Evolutionary conservation across 2,888 invertebrate genomes (phyloP).

Genomic region (Agonum fuliginosum): DNA sequence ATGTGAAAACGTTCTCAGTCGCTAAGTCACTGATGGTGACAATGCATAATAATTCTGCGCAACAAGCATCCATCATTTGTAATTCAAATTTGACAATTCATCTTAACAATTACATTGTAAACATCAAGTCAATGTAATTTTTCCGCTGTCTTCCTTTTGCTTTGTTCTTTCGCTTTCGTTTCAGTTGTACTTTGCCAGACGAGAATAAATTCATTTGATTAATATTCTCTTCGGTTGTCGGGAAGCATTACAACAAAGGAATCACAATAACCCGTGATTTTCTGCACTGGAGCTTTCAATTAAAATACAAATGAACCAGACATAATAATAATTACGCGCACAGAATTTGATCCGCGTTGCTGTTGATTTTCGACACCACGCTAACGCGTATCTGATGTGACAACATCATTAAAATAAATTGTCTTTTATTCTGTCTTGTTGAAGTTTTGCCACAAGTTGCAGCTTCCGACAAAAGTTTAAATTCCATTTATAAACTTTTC

Average conservation of each 20-base stretch:
- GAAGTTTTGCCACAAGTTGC: neutral
- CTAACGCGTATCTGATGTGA: neutral
- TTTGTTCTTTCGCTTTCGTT: conserved; percentile 13
- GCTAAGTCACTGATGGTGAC: no score
- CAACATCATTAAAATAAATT: conserved; percentile 42
- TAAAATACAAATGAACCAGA: conserved; percentile 24
- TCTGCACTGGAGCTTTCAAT: conserved; percentile 6
- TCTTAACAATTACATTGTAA: conserved; percentile 37
- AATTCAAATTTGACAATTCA: conserved; percentile 33
- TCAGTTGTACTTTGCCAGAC: neutral
- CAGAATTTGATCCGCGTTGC: conserved; percentile 9
- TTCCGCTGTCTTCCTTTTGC: neutral
- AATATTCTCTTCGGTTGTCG: conserved; percentile 7
- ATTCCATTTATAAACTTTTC: conserved; percentile 26
- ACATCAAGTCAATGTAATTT: conserved; percentile 13
- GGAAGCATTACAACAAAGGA: neutral
- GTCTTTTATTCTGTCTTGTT: neutral
- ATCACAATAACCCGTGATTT: conserved; percentile 28
- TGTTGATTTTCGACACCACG: conserved; percentile 4
- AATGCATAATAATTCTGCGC: conserved; percentile 8
- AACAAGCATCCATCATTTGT: conserved; percentile 16
- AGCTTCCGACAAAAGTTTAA: conserved; percentile 10
- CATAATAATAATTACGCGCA: conserved; percentile 15
- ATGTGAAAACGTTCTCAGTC: no score
- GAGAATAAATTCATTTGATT: conserved; percentile 31